Conservation (phyloP, 2,888 invertebrate genomes). For the Cheilosia vernalis region DNA sequence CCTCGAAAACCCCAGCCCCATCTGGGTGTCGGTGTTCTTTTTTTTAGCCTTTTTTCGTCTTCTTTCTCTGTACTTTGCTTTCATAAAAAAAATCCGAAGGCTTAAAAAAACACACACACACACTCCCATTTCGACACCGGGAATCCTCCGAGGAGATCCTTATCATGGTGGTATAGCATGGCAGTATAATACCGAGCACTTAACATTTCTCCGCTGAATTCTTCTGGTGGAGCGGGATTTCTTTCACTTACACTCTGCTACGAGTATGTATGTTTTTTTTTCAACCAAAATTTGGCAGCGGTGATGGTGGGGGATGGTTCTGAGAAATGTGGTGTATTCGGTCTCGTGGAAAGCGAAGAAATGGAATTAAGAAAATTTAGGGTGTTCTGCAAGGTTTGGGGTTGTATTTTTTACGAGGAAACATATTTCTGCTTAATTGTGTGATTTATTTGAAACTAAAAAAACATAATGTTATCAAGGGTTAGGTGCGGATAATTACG, state of each 20-base stretch:
- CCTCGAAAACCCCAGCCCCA: conserved; percentile 1
- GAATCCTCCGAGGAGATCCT: conserved; percentile 67
- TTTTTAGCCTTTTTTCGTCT: conserved; percentile 16
- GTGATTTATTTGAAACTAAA: conserved; percentile 66
- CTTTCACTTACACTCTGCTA: conserved; percentile 14
- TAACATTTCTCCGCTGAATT: conserved; percentile 70
- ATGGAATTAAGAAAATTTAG: conserved; percentile 54
- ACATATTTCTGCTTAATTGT: conserved; percentile 59
- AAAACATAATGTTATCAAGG: conserved; percentile 41
- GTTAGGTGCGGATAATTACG: not conserved
- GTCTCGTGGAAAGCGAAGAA: conserved; percentile 45
- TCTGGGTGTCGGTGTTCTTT: conserved; percentile 37
- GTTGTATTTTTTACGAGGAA: conserved; percentile 32
- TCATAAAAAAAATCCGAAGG: conserved; percentile 33
- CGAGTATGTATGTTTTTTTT: conserved; percentile 32
- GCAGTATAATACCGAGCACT: conserved; percentile 72
- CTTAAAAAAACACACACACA: conserved; percentile 47
- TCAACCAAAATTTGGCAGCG: conserved; percentile 11
- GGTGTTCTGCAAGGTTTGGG: conserved; percentile 17
- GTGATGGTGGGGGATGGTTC: conserved; percentile 16
- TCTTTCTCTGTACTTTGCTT: conserved; percentile 20
- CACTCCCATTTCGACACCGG: conserved; percentile 42
- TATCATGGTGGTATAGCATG: conserved; percentile 64
- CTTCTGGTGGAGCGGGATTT: conserved; percentile 62
- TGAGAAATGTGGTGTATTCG: conserved; percentile 49